These are phyloP conservation scores for Gasterosteus aculeatus DNA, from an alignment of 2,113 vertebrate species.

Conservation along the genomic window DNA sequence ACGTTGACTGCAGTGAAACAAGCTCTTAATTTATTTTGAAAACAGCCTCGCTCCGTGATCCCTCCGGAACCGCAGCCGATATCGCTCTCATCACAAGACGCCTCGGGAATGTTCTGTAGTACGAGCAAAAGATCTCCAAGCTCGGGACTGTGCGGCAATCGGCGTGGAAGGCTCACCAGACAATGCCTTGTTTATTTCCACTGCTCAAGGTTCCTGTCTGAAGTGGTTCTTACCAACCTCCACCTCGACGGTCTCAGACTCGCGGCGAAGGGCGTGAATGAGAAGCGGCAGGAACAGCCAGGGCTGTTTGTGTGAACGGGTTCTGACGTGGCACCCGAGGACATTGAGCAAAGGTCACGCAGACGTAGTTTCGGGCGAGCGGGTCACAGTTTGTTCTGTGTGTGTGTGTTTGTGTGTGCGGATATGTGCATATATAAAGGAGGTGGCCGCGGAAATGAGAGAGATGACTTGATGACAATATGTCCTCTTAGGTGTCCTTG, in stretches of 20 bases:
- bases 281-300: slow-evolving; percentile 66
- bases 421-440: slow-evolving; percentile 53
- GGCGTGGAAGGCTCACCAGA: slow-evolving; percentile 59
- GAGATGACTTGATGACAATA: slow-evolving; percentile 77
- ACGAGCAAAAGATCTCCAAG: slow-evolving; percentile 49
- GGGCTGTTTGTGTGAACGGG: slow-evolving; percentile 72
- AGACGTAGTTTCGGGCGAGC: slow-evolving; percentile 77
- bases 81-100: slow-evolving; percentile 37
- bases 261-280: slow-evolving; percentile 61
- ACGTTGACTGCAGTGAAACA: slow-evolving; percentile 32
- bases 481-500: slow-evolving; percentile 77
- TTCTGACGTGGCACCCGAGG: slow-evolving; percentile 59
- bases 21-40: slow-evolving; percentile 32
- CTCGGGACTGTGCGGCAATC: slow-evolving; percentile 44
- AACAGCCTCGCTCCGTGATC: slow-evolving; percentile 28
- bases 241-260: slow-evolving; percentile 59
- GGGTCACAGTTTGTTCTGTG: slow-evolving; percentile 38
- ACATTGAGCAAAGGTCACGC: slow-evolving; percentile 75
- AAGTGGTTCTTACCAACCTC: slow-evolving; percentile 70
- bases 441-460: slow-evolving; percentile 51
- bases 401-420: neutral
- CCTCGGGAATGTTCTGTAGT: slow-evolving; percentile 13
- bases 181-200: slow-evolving; percentile 72
- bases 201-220: slow-evolving; percentile 63
- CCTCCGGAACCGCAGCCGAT: slow-evolving; percentile 13